Evolutionary conservation across 1,140 invertebrate genomes (phyloP), one percentile per base, ranked within the genome.

Genomic region (Drosophila tani): DNA sequence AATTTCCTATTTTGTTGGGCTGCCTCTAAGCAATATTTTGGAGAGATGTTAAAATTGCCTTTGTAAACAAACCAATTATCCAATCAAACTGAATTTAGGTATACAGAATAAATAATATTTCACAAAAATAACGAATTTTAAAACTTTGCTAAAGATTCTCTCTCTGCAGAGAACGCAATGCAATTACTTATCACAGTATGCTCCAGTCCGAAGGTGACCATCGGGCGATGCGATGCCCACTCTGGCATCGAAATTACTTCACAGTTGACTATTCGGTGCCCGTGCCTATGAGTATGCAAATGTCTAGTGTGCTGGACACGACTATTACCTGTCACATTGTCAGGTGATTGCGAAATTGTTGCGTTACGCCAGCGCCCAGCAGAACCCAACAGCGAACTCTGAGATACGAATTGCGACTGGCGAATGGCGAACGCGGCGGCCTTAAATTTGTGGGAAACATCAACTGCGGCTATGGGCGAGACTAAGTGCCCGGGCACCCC

Each of bases 261-360:
- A 67, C 65, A 81, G 82, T 46, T 75, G 53, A 56, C 53, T 56
- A 56, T 56, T 56, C 35, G 53, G 51, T 57, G 49, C 55, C 69
- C 35, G 68, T 58, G 78, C 60, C 46, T 63, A 79, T 80, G 77
- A 63, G 63, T 75, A 82, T 71, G 82, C 82, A 86, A 82, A 82
- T 81, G 83, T 70, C 76, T 85, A 90, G 77, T 79, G 65, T 73
- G 67, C 75, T 90, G 86, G 81, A 90, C 86, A 90, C 86, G 85
- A 90, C 85, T 91, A 90, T 90, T 90, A 91, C 85, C 85, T 90
- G 85, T 90, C 85, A 90, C 85, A 90, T 90, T 90, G 85, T 90
- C 85, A 90, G 85, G 85, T 90, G 85, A 90, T 90, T 90, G 85
- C 86, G 71, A 90, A 90, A 90, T 90, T 90, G 85, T 90, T 90